These are phyloP conservation scores for Lepeophtheirus nordmannii DNA, from an alignment of 2,888 invertebrate genomes.

Conservation along the genomic window DNA sequence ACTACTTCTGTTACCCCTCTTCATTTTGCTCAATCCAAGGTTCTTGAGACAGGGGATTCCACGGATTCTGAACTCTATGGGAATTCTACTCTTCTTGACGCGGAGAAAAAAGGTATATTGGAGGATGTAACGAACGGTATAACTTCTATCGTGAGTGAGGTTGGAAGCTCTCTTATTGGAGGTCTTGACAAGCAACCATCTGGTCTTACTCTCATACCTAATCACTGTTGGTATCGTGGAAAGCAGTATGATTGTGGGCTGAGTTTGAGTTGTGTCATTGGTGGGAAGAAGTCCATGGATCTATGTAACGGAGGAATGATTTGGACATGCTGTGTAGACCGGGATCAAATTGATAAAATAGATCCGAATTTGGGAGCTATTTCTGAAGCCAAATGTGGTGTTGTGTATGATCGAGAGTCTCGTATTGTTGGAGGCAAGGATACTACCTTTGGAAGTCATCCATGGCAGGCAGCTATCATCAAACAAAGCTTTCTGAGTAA, in stretches of 20 bases:
- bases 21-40: too few relatives aligned
- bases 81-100: too few relatives aligned
- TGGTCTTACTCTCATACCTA: conserved; percentile 30
- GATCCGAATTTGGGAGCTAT: conserved; percentile 30
- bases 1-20: too few relatives aligned
- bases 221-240: conserved; percentile 54
- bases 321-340: conserved; percentile 72
- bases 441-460: conserved; percentile 75
- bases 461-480: conserved; percentile 54
- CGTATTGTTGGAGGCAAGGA: conserved; percentile 82
- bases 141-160: conserved; percentile 3
- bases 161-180: background rate
- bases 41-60: too few relatives aligned
- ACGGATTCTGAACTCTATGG: too few relatives aligned
- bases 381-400: conserved; percentile 50
- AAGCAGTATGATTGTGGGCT: conserved; percentile 73
- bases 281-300: conserved; percentile 71
- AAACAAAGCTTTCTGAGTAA: conserved; percentile 36
- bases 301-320: conserved; percentile 83
- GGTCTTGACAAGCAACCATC: too few relatives aligned
- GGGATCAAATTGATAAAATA: conserved; percentile 45
- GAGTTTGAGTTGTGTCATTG: conserved; percentile 74
- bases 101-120: conserved; percentile 4
- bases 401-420: conserved; percentile 68
- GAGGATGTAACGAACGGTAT: conserved; percentile 18